Conservation (phyloP, 2,888 invertebrate genomes). For the Aphidius colemani region DNA sequence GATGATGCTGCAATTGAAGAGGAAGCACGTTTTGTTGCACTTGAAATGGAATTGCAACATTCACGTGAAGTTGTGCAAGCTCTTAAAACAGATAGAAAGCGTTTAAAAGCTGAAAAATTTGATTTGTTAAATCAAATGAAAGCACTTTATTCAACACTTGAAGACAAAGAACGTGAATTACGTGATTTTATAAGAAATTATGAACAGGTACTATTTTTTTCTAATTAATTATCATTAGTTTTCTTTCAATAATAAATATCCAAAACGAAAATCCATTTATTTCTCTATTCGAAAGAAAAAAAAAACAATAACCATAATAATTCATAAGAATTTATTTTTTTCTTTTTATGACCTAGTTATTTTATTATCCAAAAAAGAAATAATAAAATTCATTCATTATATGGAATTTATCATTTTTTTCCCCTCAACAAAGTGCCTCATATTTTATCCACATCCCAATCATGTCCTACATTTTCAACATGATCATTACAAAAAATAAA, state of each 20-base stretch:
- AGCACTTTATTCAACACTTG: conserved; percentile 89
- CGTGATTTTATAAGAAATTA: conserved; percentile 93
- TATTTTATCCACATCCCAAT: no score
- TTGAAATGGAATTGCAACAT: conserved; percentile 75
- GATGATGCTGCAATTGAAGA: conserved; percentile 63
- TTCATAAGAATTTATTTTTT: not conserved
- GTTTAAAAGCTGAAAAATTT: conserved; percentile 90
- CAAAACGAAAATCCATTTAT: no score
- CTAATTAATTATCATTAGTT: no score
- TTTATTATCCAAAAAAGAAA: conserved; percentile 4
- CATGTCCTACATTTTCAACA: no score
- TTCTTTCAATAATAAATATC: not conserved
- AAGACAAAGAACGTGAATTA: conserved; percentile 92
- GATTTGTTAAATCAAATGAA: conserved; percentile 94
- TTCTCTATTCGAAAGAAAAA: no score
- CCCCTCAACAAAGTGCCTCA: not conserved
- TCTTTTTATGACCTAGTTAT: not conserved
- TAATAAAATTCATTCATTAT: not conserved
- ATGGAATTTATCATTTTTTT: not conserved
- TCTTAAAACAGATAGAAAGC: conserved; percentile 86
- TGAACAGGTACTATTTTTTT: conserved; percentile 72
- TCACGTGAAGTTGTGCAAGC: conserved; percentile 82
- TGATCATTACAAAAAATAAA: no score
- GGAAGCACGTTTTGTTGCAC: conserved; percentile 64
- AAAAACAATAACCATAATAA: no score